Conservation (phyloP, 2,113 vertebrate genomes). For the Anguilla rostrata region DNA sequence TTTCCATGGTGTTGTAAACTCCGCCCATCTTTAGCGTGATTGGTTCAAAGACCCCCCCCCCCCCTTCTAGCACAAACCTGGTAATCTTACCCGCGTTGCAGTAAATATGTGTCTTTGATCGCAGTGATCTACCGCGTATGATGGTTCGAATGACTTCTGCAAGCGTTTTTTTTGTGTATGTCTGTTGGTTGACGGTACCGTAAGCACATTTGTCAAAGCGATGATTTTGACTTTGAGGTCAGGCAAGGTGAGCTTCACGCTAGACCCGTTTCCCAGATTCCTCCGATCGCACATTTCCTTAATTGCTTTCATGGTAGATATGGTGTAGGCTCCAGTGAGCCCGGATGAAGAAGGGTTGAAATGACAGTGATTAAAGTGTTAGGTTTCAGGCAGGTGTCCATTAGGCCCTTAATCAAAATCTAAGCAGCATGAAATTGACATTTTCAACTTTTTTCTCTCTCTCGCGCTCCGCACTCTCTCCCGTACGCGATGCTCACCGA, state of each 20-base stretch:
- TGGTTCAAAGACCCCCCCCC: neutral
- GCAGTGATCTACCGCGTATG: neutral
- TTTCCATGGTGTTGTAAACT: no score
- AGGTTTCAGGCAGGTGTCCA: slow-evolving; percentile 67
- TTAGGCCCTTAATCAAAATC: slow-evolving; percentile 67
- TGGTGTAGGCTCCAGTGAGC: slow-evolving; percentile 45
- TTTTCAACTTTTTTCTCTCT: slow-evolving; percentile 51
- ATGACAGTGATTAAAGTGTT: slow-evolving; percentile 68
- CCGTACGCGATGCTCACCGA: slow-evolving; percentile 34
- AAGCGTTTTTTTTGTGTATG: neutral
- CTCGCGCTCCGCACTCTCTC: neutral
- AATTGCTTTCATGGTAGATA: slow-evolving; percentile 34
- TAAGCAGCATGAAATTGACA: slow-evolving; percentile 73
- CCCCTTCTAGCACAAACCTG: neutral
- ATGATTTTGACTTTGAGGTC: neutral
- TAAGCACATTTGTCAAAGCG: neutral
- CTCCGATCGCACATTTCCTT: slow-evolving; percentile 25
- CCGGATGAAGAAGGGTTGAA: slow-evolving; percentile 59
- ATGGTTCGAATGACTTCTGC: neutral
- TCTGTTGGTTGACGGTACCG: neutral
- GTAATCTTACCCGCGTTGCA: neutral
- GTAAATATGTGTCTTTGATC: neutral
- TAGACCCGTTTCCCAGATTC: no score
- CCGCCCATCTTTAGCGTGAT: no score
- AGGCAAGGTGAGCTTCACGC: neutral